These are phyloP conservation scores for Serilophus lunatus DNA, from an alignment of 2,113 vertebrate genomes.

Conservation along the genomic window DNA sequence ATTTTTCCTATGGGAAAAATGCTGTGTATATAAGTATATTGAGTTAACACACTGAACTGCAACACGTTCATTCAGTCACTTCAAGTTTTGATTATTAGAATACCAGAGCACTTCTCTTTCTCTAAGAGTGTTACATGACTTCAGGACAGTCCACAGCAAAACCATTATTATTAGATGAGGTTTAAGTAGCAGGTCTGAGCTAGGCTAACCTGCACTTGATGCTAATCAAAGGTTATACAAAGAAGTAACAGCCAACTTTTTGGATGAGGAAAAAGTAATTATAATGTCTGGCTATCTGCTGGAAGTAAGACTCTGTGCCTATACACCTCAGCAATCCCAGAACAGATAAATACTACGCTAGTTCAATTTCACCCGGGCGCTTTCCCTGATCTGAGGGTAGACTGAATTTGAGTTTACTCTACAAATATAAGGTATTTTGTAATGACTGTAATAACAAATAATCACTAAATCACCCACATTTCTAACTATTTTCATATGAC, in stretches of 20 bases:
- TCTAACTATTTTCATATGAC: neutral
- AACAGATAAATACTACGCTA: neutral
- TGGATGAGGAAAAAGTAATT: neutral
- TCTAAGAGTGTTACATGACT: neutral
- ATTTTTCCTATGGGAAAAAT: neutral
- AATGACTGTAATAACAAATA: neutral
- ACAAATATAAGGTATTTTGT: neutral
- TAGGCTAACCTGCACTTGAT: neutral
- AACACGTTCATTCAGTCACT: neutral
- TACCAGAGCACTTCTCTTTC: neutral
- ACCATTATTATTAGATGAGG: neutral
- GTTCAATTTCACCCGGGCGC: neutral
- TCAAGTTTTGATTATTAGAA: neutral
- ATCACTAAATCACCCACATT: neutral
- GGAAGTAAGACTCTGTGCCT: neutral
- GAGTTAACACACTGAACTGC: neutral
- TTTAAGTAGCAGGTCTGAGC: neutral
- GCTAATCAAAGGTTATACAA: neutral
- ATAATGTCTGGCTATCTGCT: neutral
- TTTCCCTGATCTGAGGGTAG: neutral
- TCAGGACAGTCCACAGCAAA: neutral
- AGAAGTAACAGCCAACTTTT: neutral
- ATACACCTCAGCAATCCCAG: neutral
- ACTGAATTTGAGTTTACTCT: neutral
- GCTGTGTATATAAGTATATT: neutral